phyloP scores from a whole-genome alignment of 2,888 invertebrate genomes.

The Cataglyphis cursor region DNA sequence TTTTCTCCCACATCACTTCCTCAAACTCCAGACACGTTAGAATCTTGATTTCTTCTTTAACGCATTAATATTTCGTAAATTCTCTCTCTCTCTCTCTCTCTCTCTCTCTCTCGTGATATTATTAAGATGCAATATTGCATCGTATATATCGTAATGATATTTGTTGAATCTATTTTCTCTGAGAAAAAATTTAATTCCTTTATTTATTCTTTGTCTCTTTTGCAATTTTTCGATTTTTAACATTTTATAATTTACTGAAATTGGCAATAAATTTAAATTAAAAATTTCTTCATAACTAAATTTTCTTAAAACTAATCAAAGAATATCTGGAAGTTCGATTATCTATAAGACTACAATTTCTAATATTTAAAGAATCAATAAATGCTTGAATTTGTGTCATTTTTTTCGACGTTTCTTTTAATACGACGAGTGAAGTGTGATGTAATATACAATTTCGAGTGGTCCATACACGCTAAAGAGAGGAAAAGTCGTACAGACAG shows the following conservation, averaged over 20 bases:
- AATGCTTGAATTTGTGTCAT: neutral
- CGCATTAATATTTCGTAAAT: slow-evolving; percentile 1
- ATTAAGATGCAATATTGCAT: slow-evolving; percentile 66
- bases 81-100: slow-evolving; percentile 36
- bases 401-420: neutral
- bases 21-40: slow-evolving; percentile 32
- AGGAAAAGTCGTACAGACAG: slow-evolving; percentile 61
- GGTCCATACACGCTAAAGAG: slow-evolving; percentile 51
- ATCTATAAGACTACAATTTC: neutral
- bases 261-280: neutral
- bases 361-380: slow-evolving; percentile 6
- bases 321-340: neutral
- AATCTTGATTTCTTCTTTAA: slow-evolving; percentile 42
- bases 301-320: neutral
- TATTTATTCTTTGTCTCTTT: neutral
- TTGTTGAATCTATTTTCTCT: neutral
- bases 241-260: slow-evolving; percentile 4
- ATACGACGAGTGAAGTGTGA: neutral
- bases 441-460: neutral
- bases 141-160: neutral
- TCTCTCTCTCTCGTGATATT: slow-evolving; percentile 52
- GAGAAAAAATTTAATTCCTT: neutral
- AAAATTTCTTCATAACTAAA: neutral
- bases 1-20: slow-evolving; percentile 28
- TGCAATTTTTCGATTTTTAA: slow-evolving; percentile 1